Base-by-base conservation (phyloP, 2,797 vertebrate genomes). In the Thalassophryne amazonica region DNA sequence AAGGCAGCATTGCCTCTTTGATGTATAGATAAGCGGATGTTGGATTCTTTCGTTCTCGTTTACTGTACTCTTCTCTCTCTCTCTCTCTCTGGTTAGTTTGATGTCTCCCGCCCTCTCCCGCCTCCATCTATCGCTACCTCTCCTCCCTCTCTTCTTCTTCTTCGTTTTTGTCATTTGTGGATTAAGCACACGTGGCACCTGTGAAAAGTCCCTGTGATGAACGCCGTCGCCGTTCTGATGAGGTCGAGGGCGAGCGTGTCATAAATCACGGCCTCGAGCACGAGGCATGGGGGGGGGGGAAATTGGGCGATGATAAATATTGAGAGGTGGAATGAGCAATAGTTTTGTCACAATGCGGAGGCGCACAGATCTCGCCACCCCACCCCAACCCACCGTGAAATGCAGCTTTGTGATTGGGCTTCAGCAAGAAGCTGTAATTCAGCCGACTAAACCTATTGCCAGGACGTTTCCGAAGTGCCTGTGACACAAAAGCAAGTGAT, bases 291-390 rank as follows among this genome's bases (percentile, higher is more conserved):
- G 49, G 34, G 6, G 46, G 46, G 41, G 66, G 48, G 56, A 50
- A 68, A 75, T 78, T 77, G 78, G 76, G 78, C 67, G 58, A 79
- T 88, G 81, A 91, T 87, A 88, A 88, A 89, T 86, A 87, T 81
- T 81, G 70, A 86, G 70, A 78, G 76, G 67, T 70, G 68, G 62
- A 80, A 85, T 79, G 81, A 86, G 73, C 73, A 78, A 88, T 86
- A 75, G 81, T 80, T 82, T 86, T 85, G 78, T 76, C 83, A 80
- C 75, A 63, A 59, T 54, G 62, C 32, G 32, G 71, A 76, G 65
- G 62, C 56, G 39, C 67, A 56, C 15, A 14, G 56, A 31, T 34
- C 55, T 51, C 48, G 46, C 17, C 28, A 32, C 18, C 38, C 3
- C 13, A 15, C 1, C 18, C 19, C 20, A 13, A 16, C 60, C 18